Percentiles rank a stretch among this genome's conserved stretches.
Evolutionary conservation across 2,888 invertebrate species (phyloP).

Genomic region (Pediacus dermestoides): DNA sequence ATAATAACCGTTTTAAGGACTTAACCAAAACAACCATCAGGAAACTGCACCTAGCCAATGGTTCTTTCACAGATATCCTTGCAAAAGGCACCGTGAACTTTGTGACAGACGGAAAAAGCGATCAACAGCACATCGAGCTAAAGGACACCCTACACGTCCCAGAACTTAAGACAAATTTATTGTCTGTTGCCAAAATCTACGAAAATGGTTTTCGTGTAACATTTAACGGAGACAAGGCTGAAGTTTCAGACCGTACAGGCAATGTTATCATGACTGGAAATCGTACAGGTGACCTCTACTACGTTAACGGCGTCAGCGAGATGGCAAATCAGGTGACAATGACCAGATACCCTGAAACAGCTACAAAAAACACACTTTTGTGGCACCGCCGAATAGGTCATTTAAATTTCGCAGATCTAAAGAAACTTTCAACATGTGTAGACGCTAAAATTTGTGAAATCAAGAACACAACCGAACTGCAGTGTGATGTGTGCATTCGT

Average conservation of each 20-base stretch:
- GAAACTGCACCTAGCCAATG: too few relatives aligned
- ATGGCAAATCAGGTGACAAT: neutral
- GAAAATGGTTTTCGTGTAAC: too few relatives aligned
- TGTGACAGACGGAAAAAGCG: neutral
- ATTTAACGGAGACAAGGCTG: too few relatives aligned
- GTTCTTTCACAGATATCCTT: neutral
- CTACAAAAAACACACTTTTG: too few relatives aligned
- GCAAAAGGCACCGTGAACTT: conserved; percentile 3
- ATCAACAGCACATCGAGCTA: neutral
- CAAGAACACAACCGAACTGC: too few relatives aligned
- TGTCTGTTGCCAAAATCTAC: too few relatives aligned
- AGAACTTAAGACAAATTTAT: too few relatives aligned
- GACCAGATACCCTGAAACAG: neutral
- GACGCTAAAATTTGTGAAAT: too few relatives aligned
- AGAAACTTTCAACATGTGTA: too few relatives aligned
- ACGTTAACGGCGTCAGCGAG: neutral
- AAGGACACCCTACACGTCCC: too few relatives aligned
- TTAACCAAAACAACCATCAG: neutral
- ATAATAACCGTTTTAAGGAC: too few relatives aligned
- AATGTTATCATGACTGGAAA: neutral
- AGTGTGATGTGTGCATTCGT: conserved; percentile 1
- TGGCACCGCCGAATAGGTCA: neutral
- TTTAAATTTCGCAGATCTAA: neutral
- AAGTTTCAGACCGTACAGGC: too few relatives aligned
- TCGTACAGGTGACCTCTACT: conserved; percentile 1